Evolutionary conservation across 2,797 vertebrate species (phyloP), one percentile per base, ranked within the genome.

Genomic region (Microtus agrestis): DNA sequence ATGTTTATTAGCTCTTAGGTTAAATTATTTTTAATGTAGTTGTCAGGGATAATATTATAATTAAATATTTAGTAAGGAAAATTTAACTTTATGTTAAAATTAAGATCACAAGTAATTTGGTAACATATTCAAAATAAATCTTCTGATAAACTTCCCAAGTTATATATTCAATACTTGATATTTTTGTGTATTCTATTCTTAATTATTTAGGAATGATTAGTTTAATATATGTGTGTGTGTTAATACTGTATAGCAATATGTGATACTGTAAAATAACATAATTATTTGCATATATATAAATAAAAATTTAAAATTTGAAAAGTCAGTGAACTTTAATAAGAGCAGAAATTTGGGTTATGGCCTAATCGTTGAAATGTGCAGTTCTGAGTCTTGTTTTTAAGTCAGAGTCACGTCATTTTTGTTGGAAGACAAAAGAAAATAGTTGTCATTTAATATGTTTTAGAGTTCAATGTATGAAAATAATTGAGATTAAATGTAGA

Each of bases 41-140:
- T 95, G 34, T 90, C 40, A 95, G 13, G 37, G n/a, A 74, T 78
- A 78, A 51, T 97, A 78, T 48, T 95, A 77, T 93, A 96, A 93
- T 95, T 87, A 85, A n/a, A 85, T 67, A 23, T 67, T 43, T 48
- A 67, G n/a, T n/a, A 69, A 86, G 88, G 37, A 95, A 96, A 87
- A 92, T 94, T 84, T 97, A 97, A 93, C 81, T 96, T 29, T 71
- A 69, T 90, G 67, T 97, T 97, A 97, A 97, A 97, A 94, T 37
- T 94, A 95, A 86, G 91, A 94, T 95, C 89, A 95, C 48, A 93
- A 97, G 19, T 95, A 92, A 63, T 56, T 87, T 59, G 93, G 85
- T 96, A 95, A 31, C 17, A 96, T 0, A 6, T 85, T 87, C 92
- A 97, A 95, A 91, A 95, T 37, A 85, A 97, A 79, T 61, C 12